Conservation (phyloP, 1,140 invertebrate species). For the Trachymyrmex cornetzi region DNA sequence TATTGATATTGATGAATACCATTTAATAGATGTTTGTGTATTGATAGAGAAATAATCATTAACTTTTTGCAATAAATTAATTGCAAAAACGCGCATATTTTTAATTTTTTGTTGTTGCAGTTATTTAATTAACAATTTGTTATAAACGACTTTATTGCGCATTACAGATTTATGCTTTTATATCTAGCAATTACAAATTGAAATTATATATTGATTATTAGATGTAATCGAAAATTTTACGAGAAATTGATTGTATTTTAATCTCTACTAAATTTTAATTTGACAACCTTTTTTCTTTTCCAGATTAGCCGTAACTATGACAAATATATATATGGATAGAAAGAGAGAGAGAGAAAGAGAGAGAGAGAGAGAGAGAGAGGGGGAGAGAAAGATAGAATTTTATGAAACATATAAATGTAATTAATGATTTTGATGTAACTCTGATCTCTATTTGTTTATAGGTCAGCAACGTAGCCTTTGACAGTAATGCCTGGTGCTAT, state of each 20-base stretch:
- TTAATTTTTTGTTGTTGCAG: not conserved
- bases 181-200: conserved; percentile 12
- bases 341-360: too few relatives aligned
- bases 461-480: conserved; percentile 90
- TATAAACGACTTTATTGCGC: not conserved
- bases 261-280: not conserved
- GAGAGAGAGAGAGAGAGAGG: too few relatives aligned
- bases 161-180: not conserved
- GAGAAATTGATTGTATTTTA: not conserved
- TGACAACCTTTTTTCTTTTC: not conserved
- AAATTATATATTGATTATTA: not conserved
- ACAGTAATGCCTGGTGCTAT: conserved; percentile 90
- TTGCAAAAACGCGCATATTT: not conserved
- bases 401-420: conserved; percentile 6
- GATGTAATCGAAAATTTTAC: not conserved
- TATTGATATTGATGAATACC: conserved; percentile 9
- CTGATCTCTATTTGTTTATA: conserved; percentile 85
- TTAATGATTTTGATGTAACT: conserved; percentile 16
- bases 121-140: not conserved
- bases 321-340: not conserved
- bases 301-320: not conserved
- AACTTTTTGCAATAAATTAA: conserved; percentile 14
- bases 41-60: conserved; percentile 11
- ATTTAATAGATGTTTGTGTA: not conserved
- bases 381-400: not conserved